Evolutionary conservation across 2,797 vertebrate genomes (phyloP).

Genomic region (Peromyscus melanophrys): DNA sequence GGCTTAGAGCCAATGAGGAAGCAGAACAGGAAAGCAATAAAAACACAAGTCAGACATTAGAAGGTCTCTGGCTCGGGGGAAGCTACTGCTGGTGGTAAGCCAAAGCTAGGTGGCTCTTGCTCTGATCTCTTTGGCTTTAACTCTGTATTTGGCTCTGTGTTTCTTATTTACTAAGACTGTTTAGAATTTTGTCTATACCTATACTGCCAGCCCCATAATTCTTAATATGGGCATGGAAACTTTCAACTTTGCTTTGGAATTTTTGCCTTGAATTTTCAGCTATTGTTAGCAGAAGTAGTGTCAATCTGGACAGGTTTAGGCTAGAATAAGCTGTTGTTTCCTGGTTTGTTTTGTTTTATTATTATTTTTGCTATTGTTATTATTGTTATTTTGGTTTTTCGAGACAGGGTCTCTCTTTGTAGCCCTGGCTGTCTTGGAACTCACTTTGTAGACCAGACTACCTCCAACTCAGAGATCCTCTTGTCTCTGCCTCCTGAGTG

Average conservation of each 20-base stretch:
- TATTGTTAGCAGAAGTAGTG: background rate
- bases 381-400: background rate
- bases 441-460: background rate
- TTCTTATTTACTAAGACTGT: no score
- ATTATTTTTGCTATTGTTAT: background rate
- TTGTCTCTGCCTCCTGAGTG: background rate
- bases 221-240: background rate
- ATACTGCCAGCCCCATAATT: background rate
- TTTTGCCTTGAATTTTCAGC: constrained; percentile 48
- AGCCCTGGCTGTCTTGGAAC: background rate
- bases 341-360: background rate
- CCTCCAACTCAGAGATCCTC: background rate
- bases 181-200: no score
- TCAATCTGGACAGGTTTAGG: background rate
- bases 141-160: no score
- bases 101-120: no score
- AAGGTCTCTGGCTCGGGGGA: no score
- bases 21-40: no score
- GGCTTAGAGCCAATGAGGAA: no score
- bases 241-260: constrained; percentile 40
- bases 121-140: no score
- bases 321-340: background rate
- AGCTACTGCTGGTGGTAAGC: no score
- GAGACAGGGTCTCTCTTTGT: background rate
- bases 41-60: no score